These are phyloP conservation scores for Yponomeuta plumbellus DNA, from an alignment of 2,888 invertebrate genomes.

Conservation along the genomic window DNA sequence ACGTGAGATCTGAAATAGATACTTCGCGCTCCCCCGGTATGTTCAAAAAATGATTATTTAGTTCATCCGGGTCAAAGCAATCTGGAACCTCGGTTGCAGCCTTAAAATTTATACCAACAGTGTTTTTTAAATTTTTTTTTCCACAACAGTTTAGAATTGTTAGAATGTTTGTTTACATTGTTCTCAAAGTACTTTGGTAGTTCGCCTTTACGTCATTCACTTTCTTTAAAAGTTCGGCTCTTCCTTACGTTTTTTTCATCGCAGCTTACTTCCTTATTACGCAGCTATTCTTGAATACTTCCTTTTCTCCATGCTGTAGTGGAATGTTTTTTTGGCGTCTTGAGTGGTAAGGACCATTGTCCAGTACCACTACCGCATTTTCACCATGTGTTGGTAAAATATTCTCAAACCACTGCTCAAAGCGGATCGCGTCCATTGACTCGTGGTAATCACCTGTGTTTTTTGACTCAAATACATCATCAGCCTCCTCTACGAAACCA, in stretches of 20 bases:
- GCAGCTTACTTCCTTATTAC: constrained; percentile 15
- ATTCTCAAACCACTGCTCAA: constrained; percentile 24
- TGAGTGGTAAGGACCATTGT: constrained; percentile 24
- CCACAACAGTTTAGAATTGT: no score
- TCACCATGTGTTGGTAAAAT: constrained; percentile 11
- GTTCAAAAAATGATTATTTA: no score
- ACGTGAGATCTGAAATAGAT: no score
- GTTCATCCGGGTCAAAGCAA: no score
- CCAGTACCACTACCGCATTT: constrained; percentile 20
- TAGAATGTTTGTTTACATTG: no score
- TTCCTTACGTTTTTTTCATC: constrained; percentile 16
- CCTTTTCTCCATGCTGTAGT: constrained; percentile 23
- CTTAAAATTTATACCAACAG: no score
- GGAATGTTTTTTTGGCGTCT: constrained; percentile 18
- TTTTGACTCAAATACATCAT: constrained; percentile 26
- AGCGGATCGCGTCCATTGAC: constrained; percentile 25
- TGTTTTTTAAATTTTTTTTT: no score
- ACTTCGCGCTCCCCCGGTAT: no score
- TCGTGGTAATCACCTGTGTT: constrained; percentile 24
- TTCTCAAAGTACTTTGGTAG: no score
- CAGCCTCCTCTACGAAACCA: constrained; percentile 25
- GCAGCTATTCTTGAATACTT: constrained; percentile 19
- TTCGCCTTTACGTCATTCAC: neutral
- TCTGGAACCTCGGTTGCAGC: no score
- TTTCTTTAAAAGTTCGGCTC: constrained; percentile 16